Percentiles rank a stretch among this genome's conserved stretches.
These are phyloP conservation scores for Sphyrna mokarran DNA, from an alignment of 2,113 vertebrate species.

Conservation along the genomic window DNA sequence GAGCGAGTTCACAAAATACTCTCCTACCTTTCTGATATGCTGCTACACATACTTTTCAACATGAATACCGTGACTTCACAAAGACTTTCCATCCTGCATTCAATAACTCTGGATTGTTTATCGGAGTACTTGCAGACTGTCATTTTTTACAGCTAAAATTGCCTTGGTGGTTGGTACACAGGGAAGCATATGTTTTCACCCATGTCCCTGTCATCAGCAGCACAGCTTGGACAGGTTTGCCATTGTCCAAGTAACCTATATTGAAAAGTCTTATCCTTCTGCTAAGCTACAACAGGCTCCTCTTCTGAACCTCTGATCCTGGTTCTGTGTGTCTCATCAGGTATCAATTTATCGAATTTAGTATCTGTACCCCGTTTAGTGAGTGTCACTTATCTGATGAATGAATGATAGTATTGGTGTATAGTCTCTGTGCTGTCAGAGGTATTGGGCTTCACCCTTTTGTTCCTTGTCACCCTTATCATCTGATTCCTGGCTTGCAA, in stretches of 20 bases:
- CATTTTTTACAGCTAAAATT: not conserved
- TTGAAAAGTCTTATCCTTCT: not conserved
- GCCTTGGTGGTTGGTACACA: not conserved
- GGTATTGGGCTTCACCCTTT: not conserved
- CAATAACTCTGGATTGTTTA: not conserved
- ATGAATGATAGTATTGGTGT: not conserved
- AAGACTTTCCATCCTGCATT: not conserved
- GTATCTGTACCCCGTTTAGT: not conserved
- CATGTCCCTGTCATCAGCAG: not conserved
- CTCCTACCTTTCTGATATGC: not conserved
- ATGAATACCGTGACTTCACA: not conserved
- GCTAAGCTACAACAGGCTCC: not conserved
- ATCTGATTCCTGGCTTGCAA: not conserved
- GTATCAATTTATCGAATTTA: not conserved
- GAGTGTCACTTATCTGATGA: not conserved
- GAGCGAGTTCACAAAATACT: not conserved
- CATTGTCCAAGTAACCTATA: not conserved
- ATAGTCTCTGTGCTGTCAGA: not conserved
- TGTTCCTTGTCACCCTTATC: not conserved
- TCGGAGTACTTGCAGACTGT: not conserved
- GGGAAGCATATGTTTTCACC: not conserved
- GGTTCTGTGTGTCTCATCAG: not conserved
- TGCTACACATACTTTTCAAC: not conserved
- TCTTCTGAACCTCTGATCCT: not conserved
- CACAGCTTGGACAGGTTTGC: not conserved